Percentiles rank a stretch among this genome's conserved stretches.
These are phyloP conservation scores for Sinopyrophorus schimmeli DNA, from an alignment of 2,888 invertebrate species.

Conservation along the genomic window DNA sequence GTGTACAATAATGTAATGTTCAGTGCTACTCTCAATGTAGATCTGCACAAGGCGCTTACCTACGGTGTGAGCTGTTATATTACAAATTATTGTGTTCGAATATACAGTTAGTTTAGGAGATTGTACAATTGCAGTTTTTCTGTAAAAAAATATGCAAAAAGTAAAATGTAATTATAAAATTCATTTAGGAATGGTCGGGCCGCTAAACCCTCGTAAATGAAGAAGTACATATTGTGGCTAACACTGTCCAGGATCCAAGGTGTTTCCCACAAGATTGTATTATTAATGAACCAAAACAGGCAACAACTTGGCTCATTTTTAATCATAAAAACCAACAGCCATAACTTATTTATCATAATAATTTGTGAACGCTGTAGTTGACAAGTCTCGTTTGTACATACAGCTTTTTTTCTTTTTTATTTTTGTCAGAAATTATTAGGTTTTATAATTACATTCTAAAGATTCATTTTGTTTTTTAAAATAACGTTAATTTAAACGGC, in stretches of 20 bases:
- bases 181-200: too few species aligned
- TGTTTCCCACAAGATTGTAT: conserved; percentile 40
- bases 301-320: conserved; percentile 48
- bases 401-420: conserved; percentile 18
- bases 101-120: neutral
- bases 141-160: too few species aligned
- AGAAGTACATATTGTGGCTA: conserved; percentile 30
- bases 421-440: conserved; percentile 23
- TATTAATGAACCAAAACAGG: conserved; percentile 46
- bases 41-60: conserved; percentile 9
- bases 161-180: too few species aligned
- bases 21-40: conserved; percentile 15
- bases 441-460: conserved; percentile 19
- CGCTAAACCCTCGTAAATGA: conserved; percentile 15
- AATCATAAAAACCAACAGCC: conserved; percentile 48
- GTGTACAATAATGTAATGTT: conserved; percentile 27
- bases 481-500: too few species aligned
- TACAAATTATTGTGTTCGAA: neutral
- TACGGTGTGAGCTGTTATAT: neutral
- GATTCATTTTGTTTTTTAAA: neutral
- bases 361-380: conserved; percentile 42
- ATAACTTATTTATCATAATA: conserved; percentile 45
- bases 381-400: conserved; percentile 39
- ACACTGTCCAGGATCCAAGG: conserved; percentile 32
- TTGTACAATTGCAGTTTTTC: conserved; percentile 4